A percentile compares a stretch with the other conserved stretches of the same genome.
Conservation (phyloP, 2,113 vertebrate species). For the Phyllostomus discolor region DNA sequence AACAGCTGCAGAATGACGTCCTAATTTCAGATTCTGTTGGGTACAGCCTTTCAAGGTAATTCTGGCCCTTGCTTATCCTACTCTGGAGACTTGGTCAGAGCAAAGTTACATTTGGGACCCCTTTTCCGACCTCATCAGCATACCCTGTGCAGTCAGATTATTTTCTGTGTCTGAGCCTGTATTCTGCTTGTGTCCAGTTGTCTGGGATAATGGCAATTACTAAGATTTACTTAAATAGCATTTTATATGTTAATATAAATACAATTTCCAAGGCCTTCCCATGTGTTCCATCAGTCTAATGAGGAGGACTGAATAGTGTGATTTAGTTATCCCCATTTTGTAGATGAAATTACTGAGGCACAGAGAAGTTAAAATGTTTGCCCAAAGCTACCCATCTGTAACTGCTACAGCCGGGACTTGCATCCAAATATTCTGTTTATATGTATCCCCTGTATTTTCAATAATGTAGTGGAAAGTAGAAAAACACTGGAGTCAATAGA, state of each 20-base stretch:
- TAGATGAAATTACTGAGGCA: neutral
- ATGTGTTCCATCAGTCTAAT: neutral
- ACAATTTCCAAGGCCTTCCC: neutral
- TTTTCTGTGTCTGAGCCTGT: neutral
- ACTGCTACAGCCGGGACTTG: neutral
- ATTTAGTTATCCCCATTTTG: neutral
- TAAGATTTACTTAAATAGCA: conserved; percentile 8
- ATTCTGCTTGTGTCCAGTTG: neutral
- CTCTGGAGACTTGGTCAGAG: neutral
- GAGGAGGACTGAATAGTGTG: neutral
- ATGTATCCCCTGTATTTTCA: neutral
- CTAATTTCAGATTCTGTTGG: neutral
- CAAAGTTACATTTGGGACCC: neutral
- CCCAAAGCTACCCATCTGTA: neutral
- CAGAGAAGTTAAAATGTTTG: neutral
- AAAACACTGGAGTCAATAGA: neutral
- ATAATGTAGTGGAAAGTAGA: neutral
- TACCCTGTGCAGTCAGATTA: neutral
- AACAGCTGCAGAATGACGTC: conserved; percentile 42
- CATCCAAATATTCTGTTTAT: neutral
- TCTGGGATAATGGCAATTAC: neutral
- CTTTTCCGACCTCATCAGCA: neutral
- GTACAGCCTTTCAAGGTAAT: neutral
- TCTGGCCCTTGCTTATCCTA: neutral
- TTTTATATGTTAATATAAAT: conserved; percentile 38